These are phyloP conservation scores for Amia ocellicauda DNA, from an alignment of 2,113 vertebrate genomes.

Conservation along the genomic window DNA sequence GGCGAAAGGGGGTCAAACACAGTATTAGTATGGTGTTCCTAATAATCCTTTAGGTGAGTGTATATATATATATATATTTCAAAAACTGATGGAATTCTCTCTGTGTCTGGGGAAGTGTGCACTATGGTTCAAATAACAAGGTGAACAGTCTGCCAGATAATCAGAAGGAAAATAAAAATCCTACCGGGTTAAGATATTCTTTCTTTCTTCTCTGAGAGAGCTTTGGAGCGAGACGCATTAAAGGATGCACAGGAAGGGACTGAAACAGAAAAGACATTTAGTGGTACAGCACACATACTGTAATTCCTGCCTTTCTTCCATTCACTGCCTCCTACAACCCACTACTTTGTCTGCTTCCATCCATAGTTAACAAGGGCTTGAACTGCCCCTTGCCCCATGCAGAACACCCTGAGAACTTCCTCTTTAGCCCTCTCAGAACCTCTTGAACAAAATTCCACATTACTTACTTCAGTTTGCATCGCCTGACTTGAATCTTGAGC, in stretches of 20 bases:
- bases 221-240: conserved; percentile 65
- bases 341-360: background rate
- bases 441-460: background rate
- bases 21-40: no score
- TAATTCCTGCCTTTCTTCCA: no score
- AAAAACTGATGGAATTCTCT: no score
- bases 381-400: background rate
- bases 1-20: no score
- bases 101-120: no score
- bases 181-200: conserved; percentile 52
- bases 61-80: no score
- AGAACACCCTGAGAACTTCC: background rate
- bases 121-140: no score
- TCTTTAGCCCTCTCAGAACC: background rate
- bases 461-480: conserved; percentile 47
- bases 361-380: background rate
- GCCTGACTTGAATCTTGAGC: conserved; percentile 57
- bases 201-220: conserved; percentile 63
- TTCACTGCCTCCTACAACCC: no score
- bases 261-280: conserved; percentile 24
- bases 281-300: no score
- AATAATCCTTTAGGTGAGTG: no score
- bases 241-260: conserved; percentile 64
- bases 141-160: no score
- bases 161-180: background rate